A percentile compares a stretch with the other conserved stretches of the same genome.
These are phyloP conservation scores for Lateolabrax maculatus DNA, from an alignment of 2,797 vertebrate species.

Conservation along the genomic window DNA sequence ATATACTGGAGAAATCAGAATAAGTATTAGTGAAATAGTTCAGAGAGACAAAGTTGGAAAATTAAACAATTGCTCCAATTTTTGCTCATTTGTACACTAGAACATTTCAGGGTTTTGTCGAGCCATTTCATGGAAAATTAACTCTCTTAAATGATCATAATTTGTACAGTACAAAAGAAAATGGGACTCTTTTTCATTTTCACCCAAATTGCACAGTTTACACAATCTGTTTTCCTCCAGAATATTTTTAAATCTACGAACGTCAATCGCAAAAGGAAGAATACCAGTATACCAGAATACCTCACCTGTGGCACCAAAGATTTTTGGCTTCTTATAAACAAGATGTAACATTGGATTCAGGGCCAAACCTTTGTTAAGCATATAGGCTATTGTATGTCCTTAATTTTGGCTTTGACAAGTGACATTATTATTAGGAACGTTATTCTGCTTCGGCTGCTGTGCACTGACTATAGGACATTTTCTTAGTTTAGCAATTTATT, in stretches of 20 bases:
- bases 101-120: slow-evolving; percentile 3
- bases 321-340: not conserved
- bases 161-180: slow-evolving; percentile 40
- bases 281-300: no score
- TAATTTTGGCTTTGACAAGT: slow-evolving; percentile 10
- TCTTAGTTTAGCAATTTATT: slow-evolving; percentile 3
- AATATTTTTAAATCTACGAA: slow-evolving; percentile 17
- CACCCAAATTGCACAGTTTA: slow-evolving; percentile 15
- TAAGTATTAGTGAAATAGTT: slow-evolving; percentile 7
- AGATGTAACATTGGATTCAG: not conserved
- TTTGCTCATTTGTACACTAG: slow-evolving; percentile 8
- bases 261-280: not conserved
- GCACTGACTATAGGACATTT: not conserved
- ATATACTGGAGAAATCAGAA: not conserved
- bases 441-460: not conserved
- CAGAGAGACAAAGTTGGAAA: not conserved
- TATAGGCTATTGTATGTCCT: no score
- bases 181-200: slow-evolving; percentile 21
- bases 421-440: not conserved
- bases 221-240: slow-evolving; percentile 19
- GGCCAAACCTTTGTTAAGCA: not conserved
- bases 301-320: not conserved
- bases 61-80: not conserved
- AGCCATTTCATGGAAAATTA: slow-evolving; percentile 38
- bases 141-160: slow-evolving; percentile 39